These are phyloP conservation scores for Lepidonotus clava DNA, from an alignment of 2,888 invertebrate species.

Conservation along the genomic window DNA sequence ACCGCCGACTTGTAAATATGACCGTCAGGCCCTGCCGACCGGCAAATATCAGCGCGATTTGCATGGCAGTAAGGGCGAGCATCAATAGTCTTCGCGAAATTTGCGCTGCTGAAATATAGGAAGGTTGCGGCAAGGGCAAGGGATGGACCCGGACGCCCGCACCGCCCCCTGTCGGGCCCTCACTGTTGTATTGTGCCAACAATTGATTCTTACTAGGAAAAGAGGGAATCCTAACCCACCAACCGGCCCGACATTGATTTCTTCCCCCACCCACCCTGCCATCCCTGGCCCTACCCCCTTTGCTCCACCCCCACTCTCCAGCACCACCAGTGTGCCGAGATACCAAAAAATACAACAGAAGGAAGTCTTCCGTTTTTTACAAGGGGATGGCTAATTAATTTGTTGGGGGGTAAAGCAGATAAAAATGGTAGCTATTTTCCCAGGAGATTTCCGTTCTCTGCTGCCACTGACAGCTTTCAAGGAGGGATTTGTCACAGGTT, in stretches of 20 bases:
- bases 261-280: not conserved
- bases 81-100: not conserved
- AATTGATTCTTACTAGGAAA: slow-evolving; percentile 9
- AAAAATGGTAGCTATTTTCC: not conserved
- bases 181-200: not conserved
- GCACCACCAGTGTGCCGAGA: no score
- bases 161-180: not conserved
- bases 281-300: not conserved
- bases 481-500: not conserved
- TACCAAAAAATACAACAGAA: not conserved
- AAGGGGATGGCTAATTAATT: not conserved
- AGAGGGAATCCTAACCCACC: not conserved
- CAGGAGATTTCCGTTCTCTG: not conserved
- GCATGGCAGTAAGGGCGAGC: not conserved
- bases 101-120: slow-evolving; percentile 3
- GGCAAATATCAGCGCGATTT: slow-evolving; percentile 8
- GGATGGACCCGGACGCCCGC: no score
- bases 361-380: not conserved
- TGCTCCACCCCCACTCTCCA: not conserved
- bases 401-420: no score
- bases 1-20: slow-evolving; percentile 1
- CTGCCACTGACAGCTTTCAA: not conserved
- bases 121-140: not conserved
- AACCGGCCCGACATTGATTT: not conserved
- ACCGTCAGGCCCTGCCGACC: not conserved